A percentile compares a stretch with the other conserved stretches of the same genome.
Evolutionary conservation across 2,888 invertebrate species (phyloP).

Genomic region (Crepidodera aurea): DNA sequence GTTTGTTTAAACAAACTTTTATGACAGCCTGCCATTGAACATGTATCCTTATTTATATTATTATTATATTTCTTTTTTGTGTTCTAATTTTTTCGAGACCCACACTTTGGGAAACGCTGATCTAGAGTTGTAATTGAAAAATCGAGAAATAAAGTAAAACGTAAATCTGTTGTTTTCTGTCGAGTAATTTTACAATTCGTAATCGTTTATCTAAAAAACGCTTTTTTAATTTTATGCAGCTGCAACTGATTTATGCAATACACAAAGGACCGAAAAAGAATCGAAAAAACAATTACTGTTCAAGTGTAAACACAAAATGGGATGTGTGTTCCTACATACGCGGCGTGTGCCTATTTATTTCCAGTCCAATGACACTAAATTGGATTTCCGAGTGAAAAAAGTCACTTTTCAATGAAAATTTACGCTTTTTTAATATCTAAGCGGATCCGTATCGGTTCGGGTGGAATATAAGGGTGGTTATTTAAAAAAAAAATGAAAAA

Average conservation of each 20-base stretch:
- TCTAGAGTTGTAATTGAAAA: too few relatives aligned
- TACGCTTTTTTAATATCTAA: constrained; percentile 1
- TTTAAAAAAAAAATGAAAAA: not conserved
- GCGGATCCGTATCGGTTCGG: not conserved
- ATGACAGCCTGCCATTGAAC: too few relatives aligned
- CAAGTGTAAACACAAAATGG: constrained; percentile 26
- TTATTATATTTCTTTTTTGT: too few relatives aligned
- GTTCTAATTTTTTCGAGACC: too few relatives aligned
- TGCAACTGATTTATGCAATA: constrained; percentile 26
- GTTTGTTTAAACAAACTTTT: too few relatives aligned
- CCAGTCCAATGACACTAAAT: constrained; percentile 23
- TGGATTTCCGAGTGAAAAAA: constrained; percentile 8
- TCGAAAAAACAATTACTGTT: constrained; percentile 19
- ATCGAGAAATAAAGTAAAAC: too few relatives aligned
- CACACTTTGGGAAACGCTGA: too few relatives aligned
- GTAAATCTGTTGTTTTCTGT: too few relatives aligned
- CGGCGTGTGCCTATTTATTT: constrained; percentile 27
- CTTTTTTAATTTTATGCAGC: constrained; percentile 26
- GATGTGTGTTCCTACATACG: constrained; percentile 3
- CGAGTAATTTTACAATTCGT: not conserved
- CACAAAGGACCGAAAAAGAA: constrained; percentile 27
- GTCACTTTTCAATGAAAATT: constrained; percentile 8
- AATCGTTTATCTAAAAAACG: not conserved
- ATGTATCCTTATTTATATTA: too few relatives aligned
- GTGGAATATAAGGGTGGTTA: not conserved